These are phyloP conservation scores for Agrilus planipennis DNA, from an alignment of 1,140 invertebrate species.

Conservation along the genomic window DNA sequence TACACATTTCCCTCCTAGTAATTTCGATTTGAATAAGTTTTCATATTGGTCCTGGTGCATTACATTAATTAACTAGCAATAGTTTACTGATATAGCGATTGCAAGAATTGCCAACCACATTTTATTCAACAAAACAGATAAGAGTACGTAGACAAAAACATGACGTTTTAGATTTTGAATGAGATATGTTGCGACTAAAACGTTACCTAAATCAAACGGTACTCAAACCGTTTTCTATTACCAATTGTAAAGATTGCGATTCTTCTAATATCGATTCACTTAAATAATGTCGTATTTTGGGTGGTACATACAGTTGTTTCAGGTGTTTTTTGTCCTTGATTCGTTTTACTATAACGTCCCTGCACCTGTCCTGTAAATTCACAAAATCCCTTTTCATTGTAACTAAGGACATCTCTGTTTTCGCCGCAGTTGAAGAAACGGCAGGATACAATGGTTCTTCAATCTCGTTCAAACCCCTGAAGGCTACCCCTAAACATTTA, in stretches of 20 bases:
- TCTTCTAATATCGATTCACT: constrained; percentile 32
- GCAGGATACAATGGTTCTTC: constrained; percentile 55
- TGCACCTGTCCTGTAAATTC: constrained; percentile 53
- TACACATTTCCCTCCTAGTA: no score
- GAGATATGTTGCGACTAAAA: no score
- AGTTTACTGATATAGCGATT: no score
- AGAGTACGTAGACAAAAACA: no score
- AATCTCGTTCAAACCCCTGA: constrained; percentile 42
- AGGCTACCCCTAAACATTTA: constrained; percentile 46
- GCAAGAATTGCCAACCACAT: no score
- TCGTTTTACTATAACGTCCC: constrained; percentile 40
- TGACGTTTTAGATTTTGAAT: no score
- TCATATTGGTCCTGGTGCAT: no score
- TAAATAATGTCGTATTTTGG: constrained; percentile 37
- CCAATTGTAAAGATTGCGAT: constrained; percentile 19
- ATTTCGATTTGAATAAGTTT: no score
- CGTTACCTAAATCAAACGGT: no score
- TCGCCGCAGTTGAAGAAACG: constrained; percentile 60
- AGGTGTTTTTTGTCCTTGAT: constrained; percentile 34
- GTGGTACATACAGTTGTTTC: constrained; percentile 37
- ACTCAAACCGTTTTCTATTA: constrained; percentile 14
- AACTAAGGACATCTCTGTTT: constrained; percentile 57
- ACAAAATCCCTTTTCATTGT: constrained; percentile 46
- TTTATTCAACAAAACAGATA: no score
- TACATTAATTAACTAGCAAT: no score